Base-by-base conservation (phyloP, 2,888 invertebrate genomes). In the Atherix ibis region DNA sequence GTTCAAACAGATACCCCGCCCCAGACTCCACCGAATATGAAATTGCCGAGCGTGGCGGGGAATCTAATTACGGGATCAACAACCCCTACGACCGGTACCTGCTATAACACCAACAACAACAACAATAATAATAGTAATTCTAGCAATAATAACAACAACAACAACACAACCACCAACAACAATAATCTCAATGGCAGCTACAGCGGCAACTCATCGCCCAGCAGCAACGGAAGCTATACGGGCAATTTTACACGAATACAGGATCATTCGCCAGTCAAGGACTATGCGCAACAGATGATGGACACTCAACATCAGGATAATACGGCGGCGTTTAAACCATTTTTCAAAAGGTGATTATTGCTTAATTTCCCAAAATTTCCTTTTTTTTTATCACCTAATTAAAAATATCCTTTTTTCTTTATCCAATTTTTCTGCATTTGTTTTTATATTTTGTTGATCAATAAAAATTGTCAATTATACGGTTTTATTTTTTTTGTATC, bases 21-120 rank as follows among this genome's bases (percentile, higher is more conserved):
- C 22, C 88, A 89, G 65, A 91, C 89, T 45, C 89, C 89, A 45
- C 89, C 89, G 57, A 88, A 82, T 66, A 83, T 88, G 83, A 88
- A 88, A 64, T 71, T 85, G 53, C 79, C 82, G 52, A 80, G 77
- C 61, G 78, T 76, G 48, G 73, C 76, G 56, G 75, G 74, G 62
- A 77, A 73, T 50, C 69, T 78, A 48, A 71, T 76, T 55, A 56
- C 59, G 70, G 73, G 64, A 71, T 70, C 56, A 49, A 66, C 65
- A 56, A 65, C 66, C 62, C 56, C 58, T 62, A 63, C 56, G 59
- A 61, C 53, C 50, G 66, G 65, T 54, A 70, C 67, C 63, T 61
- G 56, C 50, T 58, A 54, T 54, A 60, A 47, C 53, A 38, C 27
- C 15, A 57, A 46, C 51, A 53, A 46, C 36, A 45, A 38, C 39